These are phyloP conservation scores for Capreolus pygargus DNA, from an alignment of 2,113 vertebrate species.

Conservation along the genomic window DNA sequence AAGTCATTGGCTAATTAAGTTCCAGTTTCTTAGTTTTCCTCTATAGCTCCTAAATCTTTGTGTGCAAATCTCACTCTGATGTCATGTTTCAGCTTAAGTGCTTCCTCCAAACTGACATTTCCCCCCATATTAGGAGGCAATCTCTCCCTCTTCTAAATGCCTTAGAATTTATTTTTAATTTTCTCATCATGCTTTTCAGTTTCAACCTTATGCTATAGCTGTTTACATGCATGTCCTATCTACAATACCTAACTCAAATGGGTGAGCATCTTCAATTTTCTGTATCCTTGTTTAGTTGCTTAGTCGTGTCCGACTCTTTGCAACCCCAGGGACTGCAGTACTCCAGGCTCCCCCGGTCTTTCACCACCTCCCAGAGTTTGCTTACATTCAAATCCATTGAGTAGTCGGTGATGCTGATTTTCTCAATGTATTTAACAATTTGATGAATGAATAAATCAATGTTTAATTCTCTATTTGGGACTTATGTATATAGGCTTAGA, in stretches of 20 bases:
- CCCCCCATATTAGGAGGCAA: background rate
- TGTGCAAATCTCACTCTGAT: background rate
- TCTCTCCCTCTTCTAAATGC: background rate
- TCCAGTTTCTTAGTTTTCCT: background rate
- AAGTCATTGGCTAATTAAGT: background rate
- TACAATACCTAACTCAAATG: background rate
- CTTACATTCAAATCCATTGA: background rate
- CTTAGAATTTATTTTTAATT: background rate
- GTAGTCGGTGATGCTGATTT: background rate
- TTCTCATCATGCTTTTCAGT: background rate
- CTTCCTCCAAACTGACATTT: background rate
- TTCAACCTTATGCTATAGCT: background rate
- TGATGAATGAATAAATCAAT: background rate
- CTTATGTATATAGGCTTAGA: background rate
- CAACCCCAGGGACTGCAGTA: fast-evolving
- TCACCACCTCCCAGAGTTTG: background rate
- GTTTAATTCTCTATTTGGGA: background rate
- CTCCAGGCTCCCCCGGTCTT: background rate
- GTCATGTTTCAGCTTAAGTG: background rate
- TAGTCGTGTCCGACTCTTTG: fast-evolving
- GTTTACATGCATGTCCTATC: background rate
- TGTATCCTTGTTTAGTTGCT: fast-evolving
- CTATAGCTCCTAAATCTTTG: background rate
- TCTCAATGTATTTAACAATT: background rate
- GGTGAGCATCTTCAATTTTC: background rate